Percentiles rank a stretch among this genome's conserved stretches.
phyloP scores from a whole-genome alignment of 2,113 vertebrate species.

The Halcyon malimbica region DNA sequence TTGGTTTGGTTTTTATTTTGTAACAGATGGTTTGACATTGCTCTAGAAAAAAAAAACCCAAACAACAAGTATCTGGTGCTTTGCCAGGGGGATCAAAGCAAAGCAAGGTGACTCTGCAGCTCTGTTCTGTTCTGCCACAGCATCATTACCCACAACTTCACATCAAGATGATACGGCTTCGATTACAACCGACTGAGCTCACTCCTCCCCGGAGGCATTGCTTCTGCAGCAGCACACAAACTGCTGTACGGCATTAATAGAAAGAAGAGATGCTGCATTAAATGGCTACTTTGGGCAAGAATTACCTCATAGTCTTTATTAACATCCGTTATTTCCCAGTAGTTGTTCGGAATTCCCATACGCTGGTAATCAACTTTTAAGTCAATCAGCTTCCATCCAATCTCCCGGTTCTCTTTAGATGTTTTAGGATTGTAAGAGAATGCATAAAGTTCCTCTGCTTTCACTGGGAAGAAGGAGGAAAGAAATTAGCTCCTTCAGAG shows the following conservation, averaged over 20 bases:
- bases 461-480: conserved; percentile 57
- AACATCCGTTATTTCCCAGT: conserved; percentile 77
- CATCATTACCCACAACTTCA: background rate
- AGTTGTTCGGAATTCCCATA: conserved; percentile 81
- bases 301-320: conserved; percentile 83
- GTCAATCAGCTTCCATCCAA: conserved; percentile 78
- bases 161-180: background rate
- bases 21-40: background rate
- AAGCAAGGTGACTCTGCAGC: conserved; percentile 3
- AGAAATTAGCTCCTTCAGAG: background rate
- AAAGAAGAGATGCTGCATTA: background rate
- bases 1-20: background rate
- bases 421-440: conserved; percentile 83
- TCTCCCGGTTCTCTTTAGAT: conserved; percentile 74
- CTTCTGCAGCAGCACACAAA: background rate
- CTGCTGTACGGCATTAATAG: background rate
- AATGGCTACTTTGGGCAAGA: background rate
- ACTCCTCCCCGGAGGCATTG: background rate
- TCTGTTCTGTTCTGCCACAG: background rate
- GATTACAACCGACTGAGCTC: background rate
- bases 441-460: conserved; percentile 81
- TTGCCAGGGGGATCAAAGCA: conserved; percentile 15
- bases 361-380: conserved; percentile 76
- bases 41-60: background rate
- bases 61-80: background rate